A percentile compares a stretch with the other conserved stretches of the same genome.
phyloP scores from a whole-genome alignment of 2,797 vertebrate species.

The Enteromius radiatus region DNA sequence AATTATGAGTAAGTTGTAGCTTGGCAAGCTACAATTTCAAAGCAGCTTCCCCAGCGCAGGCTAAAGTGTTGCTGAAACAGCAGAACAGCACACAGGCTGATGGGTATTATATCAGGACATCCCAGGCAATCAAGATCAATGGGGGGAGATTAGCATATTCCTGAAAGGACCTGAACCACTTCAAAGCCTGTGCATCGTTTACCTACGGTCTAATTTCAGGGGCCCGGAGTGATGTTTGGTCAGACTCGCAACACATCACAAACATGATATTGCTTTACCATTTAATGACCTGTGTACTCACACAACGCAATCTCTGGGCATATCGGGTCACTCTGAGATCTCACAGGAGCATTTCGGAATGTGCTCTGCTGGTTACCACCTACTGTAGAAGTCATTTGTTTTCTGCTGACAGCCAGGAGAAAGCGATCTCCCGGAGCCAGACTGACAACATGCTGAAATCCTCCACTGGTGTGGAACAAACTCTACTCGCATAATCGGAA shows the following conservation, averaged over 20 bases:
- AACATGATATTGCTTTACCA: constrained; percentile 59
- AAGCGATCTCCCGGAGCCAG: constrained; percentile 41
- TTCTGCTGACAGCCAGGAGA: constrained; percentile 67
- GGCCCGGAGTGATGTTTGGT: constrained; percentile 41
- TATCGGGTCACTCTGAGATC: constrained; percentile 72
- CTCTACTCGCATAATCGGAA: neutral
- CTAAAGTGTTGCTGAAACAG: constrained; percentile 29
- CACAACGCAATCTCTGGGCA: constrained; percentile 48
- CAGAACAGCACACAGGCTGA: constrained; percentile 18
- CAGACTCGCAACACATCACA: constrained; percentile 49
- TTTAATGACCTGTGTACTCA: constrained; percentile 59
- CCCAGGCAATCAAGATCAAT: constrained; percentile 40
- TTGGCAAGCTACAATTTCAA: constrained; percentile 32
- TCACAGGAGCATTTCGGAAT: constrained; percentile 71
- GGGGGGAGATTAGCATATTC: constrained; percentile 49
- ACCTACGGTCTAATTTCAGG: constrained; percentile 50
- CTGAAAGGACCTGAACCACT: constrained; percentile 33
- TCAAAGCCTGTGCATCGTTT: constrained; percentile 49
- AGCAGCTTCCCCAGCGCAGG: constrained; percentile 7
- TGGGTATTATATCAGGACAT: constrained; percentile 18
- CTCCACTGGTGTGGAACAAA: constrained; percentile 24
- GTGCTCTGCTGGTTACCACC: constrained; percentile 72
- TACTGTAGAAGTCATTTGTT: constrained; percentile 74
- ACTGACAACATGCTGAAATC: constrained; percentile 36
- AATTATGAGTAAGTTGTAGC: constrained; percentile 3